Evolutionary conservation across 2,797 vertebrate genomes (phyloP).

Genomic region (Caiman crocodilus): DNA sequence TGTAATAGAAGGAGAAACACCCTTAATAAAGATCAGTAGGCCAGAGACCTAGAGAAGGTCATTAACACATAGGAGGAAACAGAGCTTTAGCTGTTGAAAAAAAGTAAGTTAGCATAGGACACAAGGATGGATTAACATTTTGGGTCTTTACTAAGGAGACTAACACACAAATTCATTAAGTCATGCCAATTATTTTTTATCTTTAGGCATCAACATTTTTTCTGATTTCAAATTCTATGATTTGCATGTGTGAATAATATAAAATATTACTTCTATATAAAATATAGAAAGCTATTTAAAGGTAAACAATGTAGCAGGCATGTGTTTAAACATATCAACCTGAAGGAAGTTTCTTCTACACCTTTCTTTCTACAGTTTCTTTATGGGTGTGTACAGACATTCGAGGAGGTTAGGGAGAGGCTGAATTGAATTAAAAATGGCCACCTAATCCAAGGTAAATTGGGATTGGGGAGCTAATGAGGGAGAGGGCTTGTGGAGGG

Average conservation of each 20-base stretch:
- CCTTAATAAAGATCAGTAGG: constrained; percentile 34
- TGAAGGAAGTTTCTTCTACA: neutral
- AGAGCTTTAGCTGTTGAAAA: neutral
- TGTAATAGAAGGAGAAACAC: constrained; percentile 36
- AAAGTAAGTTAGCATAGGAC: neutral
- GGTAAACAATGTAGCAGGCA: accelerated
- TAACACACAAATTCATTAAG: neutral
- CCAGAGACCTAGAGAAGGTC: neutral
- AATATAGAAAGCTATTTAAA: neutral
- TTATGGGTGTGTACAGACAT: neutral
- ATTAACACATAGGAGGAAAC: neutral
- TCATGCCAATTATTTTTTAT: neutral
- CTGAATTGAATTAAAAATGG: too few relatives aligned
- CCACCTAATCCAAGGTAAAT: too few relatives aligned
- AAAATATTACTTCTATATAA: neutral
- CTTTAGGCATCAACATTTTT: neutral
- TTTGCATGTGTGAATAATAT: neutral
- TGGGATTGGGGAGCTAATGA: too few relatives aligned
- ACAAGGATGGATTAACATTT: neutral
- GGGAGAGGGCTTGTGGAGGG: too few relatives aligned
- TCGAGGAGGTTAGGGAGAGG: too few relatives aligned
- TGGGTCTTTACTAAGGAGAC: neutral
- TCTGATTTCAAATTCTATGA: accelerated
- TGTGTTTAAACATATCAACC: neutral
- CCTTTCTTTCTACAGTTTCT: neutral